These are phyloP conservation scores for Erpetoichthys calabaricus DNA, from an alignment of 2,797 vertebrate species.

Conservation along the genomic window DNA sequence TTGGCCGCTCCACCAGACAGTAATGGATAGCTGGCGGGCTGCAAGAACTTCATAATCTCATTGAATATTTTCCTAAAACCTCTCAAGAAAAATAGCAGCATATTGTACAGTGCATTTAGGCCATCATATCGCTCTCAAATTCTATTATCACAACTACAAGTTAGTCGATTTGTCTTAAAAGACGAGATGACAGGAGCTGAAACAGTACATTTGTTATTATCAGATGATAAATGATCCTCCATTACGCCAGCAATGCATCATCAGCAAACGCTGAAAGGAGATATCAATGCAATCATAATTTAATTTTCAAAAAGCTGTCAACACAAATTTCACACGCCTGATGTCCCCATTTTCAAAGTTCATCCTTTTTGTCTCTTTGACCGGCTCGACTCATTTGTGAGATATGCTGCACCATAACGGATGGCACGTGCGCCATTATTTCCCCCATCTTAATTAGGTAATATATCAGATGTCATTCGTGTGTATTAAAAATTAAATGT, in stretches of 20 bases:
- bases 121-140: conserved; percentile 79
- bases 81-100: conserved; percentile 23
- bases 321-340: conserved; percentile 65
- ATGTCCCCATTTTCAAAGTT: conserved; percentile 67
- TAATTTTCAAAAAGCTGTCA: conserved; percentile 67
- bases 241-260: conserved; percentile 73
- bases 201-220: conserved; percentile 82
- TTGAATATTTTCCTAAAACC: conserved; percentile 25
- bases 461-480: conserved; percentile 60
- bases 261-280: conserved; percentile 51
- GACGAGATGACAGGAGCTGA: conserved; percentile 74
- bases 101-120: conserved; percentile 53
- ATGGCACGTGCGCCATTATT: conserved; percentile 53
- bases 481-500: conserved; percentile 62
- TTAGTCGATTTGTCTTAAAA: conserved; percentile 83
- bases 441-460: conserved; percentile 57
- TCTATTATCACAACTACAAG: conserved; percentile 74
- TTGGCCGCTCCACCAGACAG: not conserved
- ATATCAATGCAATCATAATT: conserved; percentile 64
- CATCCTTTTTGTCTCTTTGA: conserved; percentile 61
- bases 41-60: conserved; percentile 20
- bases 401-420: conserved; percentile 61
- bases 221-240: conserved; percentile 80
- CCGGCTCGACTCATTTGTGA: conserved; percentile 59
- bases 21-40: not conserved